Base-by-base conservation (phyloP, 2,797 vertebrate species). In the Oreortyx pictus region DNA sequence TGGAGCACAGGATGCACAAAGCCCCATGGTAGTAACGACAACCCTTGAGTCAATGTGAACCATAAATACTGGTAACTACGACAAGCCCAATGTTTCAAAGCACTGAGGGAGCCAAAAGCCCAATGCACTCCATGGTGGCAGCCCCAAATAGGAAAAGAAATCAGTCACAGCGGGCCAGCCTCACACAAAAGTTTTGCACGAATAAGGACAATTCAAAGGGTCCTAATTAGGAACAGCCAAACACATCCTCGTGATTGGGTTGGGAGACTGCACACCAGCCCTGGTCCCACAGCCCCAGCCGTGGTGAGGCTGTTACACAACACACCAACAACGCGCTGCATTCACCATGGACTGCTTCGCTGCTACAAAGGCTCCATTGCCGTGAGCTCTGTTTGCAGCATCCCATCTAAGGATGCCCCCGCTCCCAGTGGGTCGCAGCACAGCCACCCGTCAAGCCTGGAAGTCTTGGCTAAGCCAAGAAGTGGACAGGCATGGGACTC, bases 341-440 rank as follows among this genome's bases (percentile, higher is more conserved):
- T 94, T 95, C 90, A 95, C 33, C 44, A 57, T 31, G 50, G 44
- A 86, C 73, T 78, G 61, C 7, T n/a, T 67, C 39, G 60, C 73
- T 76, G 77, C 52, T 54, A 95, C 95, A 93, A 95, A 89, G 77
- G 35, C 80, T 83, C 78, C 72, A 64, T 88, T 92, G 44, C 57
- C 81, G 70, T 29, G 18, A 46, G 62, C 87, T 77, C 74, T 78
- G 89, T 88, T 70, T 86, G 47, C 88, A 92, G 59, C 75, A 62
- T n/a, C 92, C 59, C 0, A 57, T 75, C 59, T 7, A 46, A 93
- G 85, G 82, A 92, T 64, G 70, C 73, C 49, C 35, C 31, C 27
- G 70, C 76, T 87, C 47, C 70, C 59, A 27, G 62, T 44, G 24
- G 52, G 81, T 27, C 67, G 43, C 3, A 10, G 31, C 1, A 3